These are phyloP conservation scores for Muntiacus reevesi DNA, from an alignment of 2,113 vertebrate genomes.

Conservation along the genomic window DNA sequence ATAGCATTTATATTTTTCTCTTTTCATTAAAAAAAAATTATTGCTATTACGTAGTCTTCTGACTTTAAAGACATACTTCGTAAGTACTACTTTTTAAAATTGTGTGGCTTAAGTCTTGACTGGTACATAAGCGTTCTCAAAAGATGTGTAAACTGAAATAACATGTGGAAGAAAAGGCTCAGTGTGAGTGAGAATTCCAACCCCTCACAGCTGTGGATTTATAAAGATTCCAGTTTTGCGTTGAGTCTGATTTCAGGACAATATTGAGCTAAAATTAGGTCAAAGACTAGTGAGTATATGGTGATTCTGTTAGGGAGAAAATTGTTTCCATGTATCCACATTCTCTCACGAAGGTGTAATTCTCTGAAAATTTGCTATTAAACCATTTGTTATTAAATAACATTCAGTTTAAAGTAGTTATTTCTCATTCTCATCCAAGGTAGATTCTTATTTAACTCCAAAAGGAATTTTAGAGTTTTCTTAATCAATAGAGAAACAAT, in stretches of 20 bases:
- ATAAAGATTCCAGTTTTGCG: not conserved
- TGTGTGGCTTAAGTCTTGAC: not conserved
- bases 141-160: not conserved
- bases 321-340: not conserved
- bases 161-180: not conserved
- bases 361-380: not conserved
- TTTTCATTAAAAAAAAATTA: not conserved
- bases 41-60: not conserved
- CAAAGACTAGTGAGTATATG: not conserved
- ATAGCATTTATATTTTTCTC: not conserved
- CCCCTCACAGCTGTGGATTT: not conserved
- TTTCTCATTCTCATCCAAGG: not conserved
- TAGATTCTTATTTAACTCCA: not conserved
- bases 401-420: not conserved
- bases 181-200: not conserved
- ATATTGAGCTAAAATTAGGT: not conserved
- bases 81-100: not conserved
- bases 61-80: not conserved
- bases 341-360: not conserved
- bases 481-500: not conserved
- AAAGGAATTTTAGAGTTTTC: not conserved
- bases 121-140: not conserved
- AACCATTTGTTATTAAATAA: not conserved
- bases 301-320: not conserved
- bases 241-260: not conserved